A percentile compares a stretch with the other conserved stretches of the same genome.
These are phyloP conservation scores for Tenthredo scrophulariae DNA, from an alignment of 2,888 invertebrate species.

Conservation along the genomic window DNA sequence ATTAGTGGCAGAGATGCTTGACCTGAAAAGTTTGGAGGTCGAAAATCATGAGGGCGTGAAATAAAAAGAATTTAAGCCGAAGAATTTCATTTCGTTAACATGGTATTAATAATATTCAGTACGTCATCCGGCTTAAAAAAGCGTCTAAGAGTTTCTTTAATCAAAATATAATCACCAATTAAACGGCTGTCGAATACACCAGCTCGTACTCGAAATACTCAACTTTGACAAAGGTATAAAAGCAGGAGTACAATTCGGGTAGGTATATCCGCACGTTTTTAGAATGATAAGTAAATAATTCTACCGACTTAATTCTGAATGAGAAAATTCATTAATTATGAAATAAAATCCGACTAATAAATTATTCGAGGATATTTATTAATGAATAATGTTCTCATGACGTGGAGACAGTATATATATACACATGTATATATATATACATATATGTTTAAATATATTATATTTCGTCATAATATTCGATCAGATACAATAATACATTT, in stretches of 20 bases:
- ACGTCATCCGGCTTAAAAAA: not conserved
- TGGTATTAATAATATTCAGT: constrained; percentile 13
- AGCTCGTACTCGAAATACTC: not conserved
- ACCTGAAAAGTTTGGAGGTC: constrained; percentile 64
- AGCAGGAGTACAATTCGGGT: not conserved
- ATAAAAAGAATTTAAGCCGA: constrained; percentile 11
- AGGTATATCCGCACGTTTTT: not conserved
- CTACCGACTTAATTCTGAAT: not conserved
- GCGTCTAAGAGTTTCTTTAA: not conserved
- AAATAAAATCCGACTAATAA: not conserved
- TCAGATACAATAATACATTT: constrained; percentile 76
- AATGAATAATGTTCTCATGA: not conserved
- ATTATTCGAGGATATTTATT: not conserved
- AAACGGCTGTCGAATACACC: constrained; percentile 7
- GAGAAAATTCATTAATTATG: not conserved
- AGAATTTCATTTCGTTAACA: not conserved
- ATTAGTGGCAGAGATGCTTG: constrained; percentile 69
- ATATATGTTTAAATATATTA: constrained; percentile 63
- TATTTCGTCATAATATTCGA: constrained; percentile 72
- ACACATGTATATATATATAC: no score
- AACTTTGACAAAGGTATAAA: constrained; percentile 6
- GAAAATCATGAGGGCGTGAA: constrained; percentile 1
- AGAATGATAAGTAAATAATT: not conserved
- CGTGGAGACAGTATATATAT: not conserved
- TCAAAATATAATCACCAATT: constrained; percentile 30